These are phyloP conservation scores for Puffinus mauretanicus DNA, from an alignment of 2,113 vertebrate genomes.

Conservation along the genomic window DNA sequence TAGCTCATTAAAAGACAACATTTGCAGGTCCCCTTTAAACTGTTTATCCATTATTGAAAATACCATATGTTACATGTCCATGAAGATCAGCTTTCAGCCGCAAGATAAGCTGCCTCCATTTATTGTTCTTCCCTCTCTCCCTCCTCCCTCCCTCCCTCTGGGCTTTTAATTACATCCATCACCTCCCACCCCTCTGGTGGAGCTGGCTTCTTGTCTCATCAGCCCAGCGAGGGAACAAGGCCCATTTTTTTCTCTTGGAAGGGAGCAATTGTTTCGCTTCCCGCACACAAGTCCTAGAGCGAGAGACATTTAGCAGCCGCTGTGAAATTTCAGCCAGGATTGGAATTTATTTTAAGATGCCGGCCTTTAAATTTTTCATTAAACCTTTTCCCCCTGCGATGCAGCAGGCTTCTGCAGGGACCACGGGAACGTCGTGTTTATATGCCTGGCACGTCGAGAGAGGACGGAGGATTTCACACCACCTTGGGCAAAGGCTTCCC, in stretches of 20 bases:
- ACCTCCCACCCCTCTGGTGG: neutral
- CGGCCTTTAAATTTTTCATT: conserved; percentile 59
- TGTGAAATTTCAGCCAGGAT: conserved; percentile 41
- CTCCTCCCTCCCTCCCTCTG: neutral
- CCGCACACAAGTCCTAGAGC: neutral
- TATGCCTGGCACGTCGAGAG: neutral
- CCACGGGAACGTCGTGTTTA: neutral
- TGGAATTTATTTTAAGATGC: conserved; percentile 56
- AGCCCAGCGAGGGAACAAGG: neutral
- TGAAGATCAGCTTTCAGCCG: conserved; percentile 20
- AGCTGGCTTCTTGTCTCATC: neutral
- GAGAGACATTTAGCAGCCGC: conserved; percentile 20
- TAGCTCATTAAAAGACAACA: conserved; percentile 17
- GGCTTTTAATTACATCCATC: conserved; percentile 38
- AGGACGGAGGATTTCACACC: neutral
- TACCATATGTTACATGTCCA: conserved; percentile 46
- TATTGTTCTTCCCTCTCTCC: neutral
- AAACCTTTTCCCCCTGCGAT: neutral
- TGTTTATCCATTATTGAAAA: conserved; percentile 55
- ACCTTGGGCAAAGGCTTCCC: neutral
- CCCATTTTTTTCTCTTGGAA: neutral
- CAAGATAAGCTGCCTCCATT: neutral
- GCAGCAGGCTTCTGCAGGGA: neutral
- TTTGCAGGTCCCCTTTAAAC: conserved; percentile 18
- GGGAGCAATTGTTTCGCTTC: neutral